Evolutionary conservation across 1,140 invertebrate species (phyloP), one percentile per base, ranked within the genome.

Genomic region (Drosophila pseudoobscura): DNA sequence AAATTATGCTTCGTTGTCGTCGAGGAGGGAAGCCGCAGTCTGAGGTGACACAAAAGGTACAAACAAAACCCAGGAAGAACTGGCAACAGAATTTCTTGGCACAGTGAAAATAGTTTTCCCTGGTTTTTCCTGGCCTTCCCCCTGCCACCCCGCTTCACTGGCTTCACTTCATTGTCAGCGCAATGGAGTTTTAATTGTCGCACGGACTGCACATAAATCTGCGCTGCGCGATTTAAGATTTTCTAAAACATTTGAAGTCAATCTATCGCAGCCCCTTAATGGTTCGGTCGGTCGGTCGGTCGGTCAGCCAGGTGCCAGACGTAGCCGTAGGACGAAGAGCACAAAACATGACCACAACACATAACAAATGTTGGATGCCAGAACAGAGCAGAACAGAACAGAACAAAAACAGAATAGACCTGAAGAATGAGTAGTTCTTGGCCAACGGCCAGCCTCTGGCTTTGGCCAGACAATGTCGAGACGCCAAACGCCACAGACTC

Each of bases 1-100:
- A 88, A 88, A 88, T 88, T 88, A 88, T 83, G 78, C 78, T 88
- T 88, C 76, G 78, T 83, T 88, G 78, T 88, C 74, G 83, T 64
- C 49, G 39, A 49, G 39, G 43, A 41, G 17, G 54, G 6, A 7
- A 55, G 17, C 44, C 22, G 31, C 45, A 56, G 35, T 59, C 56
- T 65, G 53, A 69, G 79, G 78, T 83, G 75, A 56, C 71, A 88
- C 71, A 88, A 88, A 75, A 88, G 83, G 78, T 80, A 82, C 57
- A 70, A 46, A 46, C 15, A 54, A 64, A 55, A 57, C 6, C 15
- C 47, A 43, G 9, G 22, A 50, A 55, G 17, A 68, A 43, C 53
- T 26, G 58, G 49, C 22, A 50, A 61, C 49, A 35, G 78, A 66
- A 75, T 82, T 75, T 82, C 74, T 82, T 82, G 79, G 79, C 79